Conservation (phyloP, 2,888 invertebrate species). For the Cheilosia variabilis region DNA sequence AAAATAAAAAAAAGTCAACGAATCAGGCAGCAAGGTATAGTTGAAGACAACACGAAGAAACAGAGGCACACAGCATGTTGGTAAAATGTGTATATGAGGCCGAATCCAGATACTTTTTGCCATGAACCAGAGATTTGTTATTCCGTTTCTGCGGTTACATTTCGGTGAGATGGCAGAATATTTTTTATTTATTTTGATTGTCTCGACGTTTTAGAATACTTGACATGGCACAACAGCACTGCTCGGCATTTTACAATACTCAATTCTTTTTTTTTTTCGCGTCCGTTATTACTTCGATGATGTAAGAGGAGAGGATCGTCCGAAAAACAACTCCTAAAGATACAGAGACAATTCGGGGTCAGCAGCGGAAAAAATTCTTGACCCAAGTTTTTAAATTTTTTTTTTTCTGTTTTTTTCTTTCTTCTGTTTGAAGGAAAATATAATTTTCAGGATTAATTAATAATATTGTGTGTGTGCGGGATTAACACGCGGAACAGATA, state of each 20-base stretch:
- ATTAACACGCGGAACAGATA: constrained; percentile 74
- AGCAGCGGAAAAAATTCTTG: not conserved
- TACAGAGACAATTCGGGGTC: constrained; percentile 20
- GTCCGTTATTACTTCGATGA: constrained; percentile 47
- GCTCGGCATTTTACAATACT: constrained; percentile 24
- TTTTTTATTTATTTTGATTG: constrained; percentile 1
- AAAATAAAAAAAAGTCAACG: constrained; percentile 28
- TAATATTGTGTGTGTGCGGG: constrained; percentile 57
- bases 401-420: constrained; percentile 13
- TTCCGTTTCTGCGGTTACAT: constrained; percentile 36
- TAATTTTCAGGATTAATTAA: constrained; percentile 10
- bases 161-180: constrained; percentile 12
- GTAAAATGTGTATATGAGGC: constrained; percentile 62
- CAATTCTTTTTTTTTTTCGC: constrained; percentile 1
- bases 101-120: constrained; percentile 59
- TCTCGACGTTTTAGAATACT: constrained; percentile 3
- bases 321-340: constrained; percentile 40
- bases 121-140: constrained; percentile 31
- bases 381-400: not conserved
- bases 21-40: constrained; percentile 28
- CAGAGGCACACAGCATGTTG: constrained; percentile 55
- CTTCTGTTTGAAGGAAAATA: constrained; percentile 14
- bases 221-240: constrained; percentile 17
- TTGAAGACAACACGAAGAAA: constrained; percentile 51
- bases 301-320: constrained; percentile 61